Evolutionary conservation across 1,140 invertebrate genomes (phyloP).

Genomic region (Kradibia gibbosae): DNA sequence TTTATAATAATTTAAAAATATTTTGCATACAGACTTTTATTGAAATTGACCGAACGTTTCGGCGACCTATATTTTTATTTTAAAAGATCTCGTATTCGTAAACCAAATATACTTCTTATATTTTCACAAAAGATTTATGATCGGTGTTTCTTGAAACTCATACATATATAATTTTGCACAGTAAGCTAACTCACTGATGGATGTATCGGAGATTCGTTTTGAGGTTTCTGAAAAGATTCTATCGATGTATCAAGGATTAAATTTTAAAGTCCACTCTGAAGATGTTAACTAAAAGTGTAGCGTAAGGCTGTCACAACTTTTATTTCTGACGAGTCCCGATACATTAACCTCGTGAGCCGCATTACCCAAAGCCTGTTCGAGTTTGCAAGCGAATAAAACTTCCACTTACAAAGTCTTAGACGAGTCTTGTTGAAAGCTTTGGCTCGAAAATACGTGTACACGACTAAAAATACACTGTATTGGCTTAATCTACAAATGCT

Average conservation of each 20-base stretch:
- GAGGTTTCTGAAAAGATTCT: background rate
- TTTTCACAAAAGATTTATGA: background rate
- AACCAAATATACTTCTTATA: background rate
- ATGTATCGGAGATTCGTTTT: background rate
- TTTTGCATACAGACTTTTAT: no score
- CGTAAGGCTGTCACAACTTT: background rate
- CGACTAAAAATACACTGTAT: no score
- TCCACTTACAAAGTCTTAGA: background rate
- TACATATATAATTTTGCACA: background rate
- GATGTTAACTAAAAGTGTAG: background rate
- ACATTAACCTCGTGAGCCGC: background rate
- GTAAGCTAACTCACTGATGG: background rate
- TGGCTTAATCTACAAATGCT: no score
- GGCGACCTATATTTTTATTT: no score
- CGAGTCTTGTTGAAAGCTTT: background rate
- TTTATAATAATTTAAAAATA: no score
- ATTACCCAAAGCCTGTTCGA: background rate
- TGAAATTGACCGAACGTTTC: no score
- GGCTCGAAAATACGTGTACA: no score
- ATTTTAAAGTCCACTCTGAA: background rate
- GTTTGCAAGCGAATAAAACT: background rate
- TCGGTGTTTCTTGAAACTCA: background rate
- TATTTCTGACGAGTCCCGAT: background rate
- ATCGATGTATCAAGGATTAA: constrained; percentile 3
- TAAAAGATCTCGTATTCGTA: background rate